Percentiles rank a stretch among this genome's conserved stretches.
These are phyloP conservation scores for Telenomus remus DNA, from an alignment of 1,140 invertebrate genomes.

Conservation along the genomic window DNA sequence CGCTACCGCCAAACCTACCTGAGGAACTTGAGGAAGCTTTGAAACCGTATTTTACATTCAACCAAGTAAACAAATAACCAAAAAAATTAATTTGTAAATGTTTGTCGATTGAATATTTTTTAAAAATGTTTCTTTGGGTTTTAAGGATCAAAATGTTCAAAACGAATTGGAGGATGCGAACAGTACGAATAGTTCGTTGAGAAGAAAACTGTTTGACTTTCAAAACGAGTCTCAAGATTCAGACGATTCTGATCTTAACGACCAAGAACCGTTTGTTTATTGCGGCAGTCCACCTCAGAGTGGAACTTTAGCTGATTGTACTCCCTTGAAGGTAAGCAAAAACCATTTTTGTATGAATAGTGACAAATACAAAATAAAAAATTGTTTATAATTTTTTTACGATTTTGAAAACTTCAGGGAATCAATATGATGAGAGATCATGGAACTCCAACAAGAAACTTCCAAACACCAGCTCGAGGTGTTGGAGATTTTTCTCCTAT, in stretches of 20 bases:
- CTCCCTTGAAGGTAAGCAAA: slow-evolving; percentile 62
- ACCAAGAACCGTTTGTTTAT: slow-evolving; percentile 41
- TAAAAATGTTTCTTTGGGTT: slow-evolving; percentile 12
- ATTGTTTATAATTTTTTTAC: background rate
- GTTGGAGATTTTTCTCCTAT: slow-evolving; percentile 60
- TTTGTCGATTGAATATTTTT: background rate
- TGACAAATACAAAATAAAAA: slow-evolving; percentile 14
- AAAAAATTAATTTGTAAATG: background rate
- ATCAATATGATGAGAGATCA: slow-evolving; percentile 27
- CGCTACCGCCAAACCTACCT: slow-evolving; percentile 77
- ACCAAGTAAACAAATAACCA: slow-evolving; percentile 68
- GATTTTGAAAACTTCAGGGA: slow-evolving; percentile 22
- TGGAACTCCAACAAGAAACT: slow-evolving; percentile 42
- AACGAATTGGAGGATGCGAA: slow-evolving; percentile 66
- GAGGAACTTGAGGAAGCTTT: slow-evolving; percentile 78
- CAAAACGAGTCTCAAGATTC: slow-evolving; percentile 59
- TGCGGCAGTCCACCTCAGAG: slow-evolving; percentile 66
- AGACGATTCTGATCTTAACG: slow-evolving; percentile 58
- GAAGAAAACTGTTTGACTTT: slow-evolving; percentile 69
- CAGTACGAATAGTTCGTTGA: slow-evolving; percentile 67
- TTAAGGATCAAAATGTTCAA: slow-evolving; percentile 65
- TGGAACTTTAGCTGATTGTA: slow-evolving; percentile 66
- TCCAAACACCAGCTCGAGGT: slow-evolving; percentile 52
- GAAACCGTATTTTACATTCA: slow-evolving; percentile 79
- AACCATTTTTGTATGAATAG: background rate